Evolutionary conservation across 2,797 vertebrate genomes (phyloP).

Genomic region (Chrysocyon brachyurus): DNA sequence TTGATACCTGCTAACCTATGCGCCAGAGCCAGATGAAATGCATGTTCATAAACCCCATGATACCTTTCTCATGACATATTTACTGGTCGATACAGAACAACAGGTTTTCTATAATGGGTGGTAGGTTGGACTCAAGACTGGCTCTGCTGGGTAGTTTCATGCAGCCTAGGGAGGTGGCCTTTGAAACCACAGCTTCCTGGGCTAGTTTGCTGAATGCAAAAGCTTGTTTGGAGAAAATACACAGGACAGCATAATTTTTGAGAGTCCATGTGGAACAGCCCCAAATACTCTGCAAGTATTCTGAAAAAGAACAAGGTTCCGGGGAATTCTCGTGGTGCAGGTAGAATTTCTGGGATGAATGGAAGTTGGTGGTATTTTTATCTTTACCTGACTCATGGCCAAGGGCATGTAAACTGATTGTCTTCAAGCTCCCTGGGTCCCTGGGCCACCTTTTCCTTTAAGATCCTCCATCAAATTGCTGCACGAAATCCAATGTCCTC

Average conservation of each 20-base stretch:
- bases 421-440: neutral
- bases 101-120: neutral
- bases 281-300: neutral
- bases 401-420: neutral
- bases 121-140: neutral
- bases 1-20: neutral
- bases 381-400: neutral
- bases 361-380: neutral
- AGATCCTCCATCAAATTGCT: neutral
- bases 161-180: neutral
- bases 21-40: neutral
- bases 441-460: neutral
- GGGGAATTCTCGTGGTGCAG: neutral
- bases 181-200: neutral
- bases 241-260: neutral
- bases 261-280: neutral
- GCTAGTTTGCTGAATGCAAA: neutral
- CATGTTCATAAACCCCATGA: fast-evolving
- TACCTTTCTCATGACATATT: neutral
- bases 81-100: neutral
- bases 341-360: neutral
- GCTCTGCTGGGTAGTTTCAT: neutral
- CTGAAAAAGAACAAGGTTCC: neutral
- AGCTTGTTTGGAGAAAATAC: neutral
- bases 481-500: neutral